Conservation (phyloP, 92 coral and sea anemone species). For the Zoanthus sociatus region DNA sequence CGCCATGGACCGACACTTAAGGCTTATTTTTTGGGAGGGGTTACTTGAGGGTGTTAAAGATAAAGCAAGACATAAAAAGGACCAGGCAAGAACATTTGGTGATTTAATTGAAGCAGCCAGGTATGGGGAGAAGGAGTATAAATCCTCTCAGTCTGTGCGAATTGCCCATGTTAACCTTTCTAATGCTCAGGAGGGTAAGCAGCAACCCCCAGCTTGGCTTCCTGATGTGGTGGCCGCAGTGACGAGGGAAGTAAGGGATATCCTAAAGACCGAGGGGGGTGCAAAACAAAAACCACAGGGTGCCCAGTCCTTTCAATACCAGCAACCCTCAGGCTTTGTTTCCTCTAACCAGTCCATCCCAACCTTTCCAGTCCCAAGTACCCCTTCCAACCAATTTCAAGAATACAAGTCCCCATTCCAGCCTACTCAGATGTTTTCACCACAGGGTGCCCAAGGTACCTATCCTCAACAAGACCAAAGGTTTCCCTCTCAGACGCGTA, state of each 20-base stretch:
- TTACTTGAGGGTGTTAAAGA: conserved; percentile 50
- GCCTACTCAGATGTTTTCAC: conserved; percentile 12
- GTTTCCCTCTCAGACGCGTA: not conserved
- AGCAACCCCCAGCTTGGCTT: conserved; percentile 3
- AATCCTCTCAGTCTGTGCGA: conserved; percentile 3
- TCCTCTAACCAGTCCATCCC: conserved; percentile 23
- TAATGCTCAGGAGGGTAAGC: conserved; percentile 1
- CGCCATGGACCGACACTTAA: conserved; percentile 57
- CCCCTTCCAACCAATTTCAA: conserved; percentile 9
- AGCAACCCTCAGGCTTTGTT: conserved; percentile 19
- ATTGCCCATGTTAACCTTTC: not conserved
- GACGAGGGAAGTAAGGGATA: conserved; percentile 24
- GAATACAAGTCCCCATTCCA: conserved; percentile 15
- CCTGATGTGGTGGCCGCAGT: conserved; percentile 13
- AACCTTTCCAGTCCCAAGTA: conserved; percentile 9
- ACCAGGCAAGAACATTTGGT: conserved; percentile 51
- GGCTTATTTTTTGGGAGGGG: conserved; percentile 72
- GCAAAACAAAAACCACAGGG: conserved; percentile 16
- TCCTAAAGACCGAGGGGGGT: conserved; percentile 8
- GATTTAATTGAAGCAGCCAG: conserved; percentile 61
- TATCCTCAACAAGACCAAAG: conserved; percentile 10
- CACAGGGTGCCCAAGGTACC: conserved; percentile 25
- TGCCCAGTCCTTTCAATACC: conserved; percentile 28
- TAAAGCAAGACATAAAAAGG: conserved; percentile 66
- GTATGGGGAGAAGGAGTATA: conserved; percentile 64